Evolutionary conservation across 2,113 vertebrate species (phyloP).

Genomic region (Megaceryle torquata): DNA sequence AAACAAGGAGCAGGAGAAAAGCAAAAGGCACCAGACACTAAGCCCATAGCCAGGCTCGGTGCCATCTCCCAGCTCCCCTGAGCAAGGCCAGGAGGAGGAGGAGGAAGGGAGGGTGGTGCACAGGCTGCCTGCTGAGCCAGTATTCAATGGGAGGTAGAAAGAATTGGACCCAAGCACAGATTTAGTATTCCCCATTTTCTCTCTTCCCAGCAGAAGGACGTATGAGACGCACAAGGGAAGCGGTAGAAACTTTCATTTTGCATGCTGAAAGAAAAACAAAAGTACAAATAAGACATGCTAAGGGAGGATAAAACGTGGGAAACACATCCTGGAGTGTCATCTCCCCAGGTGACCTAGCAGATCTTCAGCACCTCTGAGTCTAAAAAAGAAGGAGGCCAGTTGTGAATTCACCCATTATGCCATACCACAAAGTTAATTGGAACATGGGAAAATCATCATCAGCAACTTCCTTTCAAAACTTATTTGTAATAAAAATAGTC

Average conservation of each 20-base stretch:
- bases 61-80: background rate
- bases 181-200: background rate
- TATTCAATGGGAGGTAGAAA: background rate
- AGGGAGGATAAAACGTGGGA: background rate
- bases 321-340: background rate
- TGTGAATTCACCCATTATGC: background rate
- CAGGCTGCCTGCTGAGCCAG: background rate
- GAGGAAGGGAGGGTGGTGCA: background rate
- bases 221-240: background rate
- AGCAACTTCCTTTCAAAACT: background rate
- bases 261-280: background rate
- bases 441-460: background rate
- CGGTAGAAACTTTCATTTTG: background rate
- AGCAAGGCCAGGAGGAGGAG: background rate
- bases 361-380: background rate
- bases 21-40: background rate
- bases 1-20: background rate
- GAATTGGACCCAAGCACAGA: background rate
- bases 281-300: background rate
- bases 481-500: background rate
- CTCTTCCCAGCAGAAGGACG: background rate
- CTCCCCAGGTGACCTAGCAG: background rate
- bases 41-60: too few relatives aligned
- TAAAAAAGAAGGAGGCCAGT: background rate
- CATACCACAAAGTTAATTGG: background rate